Evolutionary conservation across 2,797 vertebrate species (phyloP).

Genomic region (Intellagama lesueurii): DNA sequence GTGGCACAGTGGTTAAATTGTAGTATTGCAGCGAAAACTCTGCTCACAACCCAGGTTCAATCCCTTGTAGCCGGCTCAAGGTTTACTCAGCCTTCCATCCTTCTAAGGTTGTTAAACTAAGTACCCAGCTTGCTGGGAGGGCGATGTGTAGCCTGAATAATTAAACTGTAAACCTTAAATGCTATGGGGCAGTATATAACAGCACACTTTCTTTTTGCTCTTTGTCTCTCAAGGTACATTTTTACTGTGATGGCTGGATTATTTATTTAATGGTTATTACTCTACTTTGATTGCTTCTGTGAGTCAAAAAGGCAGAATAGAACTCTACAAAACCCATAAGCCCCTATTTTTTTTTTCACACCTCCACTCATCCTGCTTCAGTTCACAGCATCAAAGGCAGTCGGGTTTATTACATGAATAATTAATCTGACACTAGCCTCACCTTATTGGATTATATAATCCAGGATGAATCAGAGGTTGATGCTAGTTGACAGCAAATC

Average conservation of each 20-base stretch:
- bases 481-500: neutral
- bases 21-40: no score
- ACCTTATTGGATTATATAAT: neutral
- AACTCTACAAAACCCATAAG: neutral
- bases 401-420: neutral
- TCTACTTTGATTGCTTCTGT: neutral
- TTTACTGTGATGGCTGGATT: neutral
- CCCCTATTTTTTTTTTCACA: neutral
- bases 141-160: no score
- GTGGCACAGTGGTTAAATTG: no score
- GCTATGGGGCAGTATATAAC: no score
- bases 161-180: no score
- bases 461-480: neutral
- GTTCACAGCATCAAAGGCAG: neutral
- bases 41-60: no score
- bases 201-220: neutral
- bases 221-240: neutral
- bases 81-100: no score
- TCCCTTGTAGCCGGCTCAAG: no score
- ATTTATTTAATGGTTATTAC: neutral
- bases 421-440: neutral
- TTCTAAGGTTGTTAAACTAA: no score
- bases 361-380: neutral
- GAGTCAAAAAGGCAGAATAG: neutral
- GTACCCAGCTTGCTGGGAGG: no score